Conservation (phyloP, 2,113 vertebrate species). For the rabbit (Oryctolagus cuniculus) region mOryCun1.1 NC_091443.1:2721001-2721500, state of each 20-base stretch:
- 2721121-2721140: neutral
- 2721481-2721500: neutral
- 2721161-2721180: constrained; percentile 57
- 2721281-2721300: constrained; percentile 72
- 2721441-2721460: neutral
- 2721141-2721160: constrained; percentile 51
- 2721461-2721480: neutral
- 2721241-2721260: constrained; percentile 8
- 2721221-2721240: neutral
- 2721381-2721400: neutral
- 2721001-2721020: too few relatives aligned
- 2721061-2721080: neutral
- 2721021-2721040: too few relatives aligned
- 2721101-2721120: neutral
- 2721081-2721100: neutral
- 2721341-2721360: constrained; percentile 28
- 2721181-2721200: neutral
- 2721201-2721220: neutral
- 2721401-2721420: neutral
- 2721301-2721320: constrained; percentile 65
- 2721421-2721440: neutral
- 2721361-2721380: constrained; percentile 7
- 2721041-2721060: too few relatives aligned
- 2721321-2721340: constrained; percentile 16
- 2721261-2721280: constrained; percentile 57